Percentiles rank a stretch among this genome's conserved stretches.
phyloP scores from a whole-genome alignment of 2,888 invertebrate species.

The Aphodius sticticus region DNA sequence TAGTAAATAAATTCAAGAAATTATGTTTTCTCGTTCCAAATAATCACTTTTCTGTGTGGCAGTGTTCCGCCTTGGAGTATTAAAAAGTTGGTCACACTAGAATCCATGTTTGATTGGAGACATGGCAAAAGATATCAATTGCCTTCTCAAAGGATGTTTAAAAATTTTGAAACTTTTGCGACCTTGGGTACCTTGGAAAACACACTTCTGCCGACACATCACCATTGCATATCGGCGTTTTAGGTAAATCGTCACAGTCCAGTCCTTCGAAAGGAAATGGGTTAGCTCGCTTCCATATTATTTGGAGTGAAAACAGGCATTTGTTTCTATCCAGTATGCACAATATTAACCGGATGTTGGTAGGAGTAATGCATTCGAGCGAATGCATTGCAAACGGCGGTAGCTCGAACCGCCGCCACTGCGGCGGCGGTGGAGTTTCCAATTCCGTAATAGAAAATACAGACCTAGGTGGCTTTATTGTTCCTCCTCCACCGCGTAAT shows the following conservation, averaged over 20 bases:
- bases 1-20: too few relatives aligned
- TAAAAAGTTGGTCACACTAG: too few relatives aligned
- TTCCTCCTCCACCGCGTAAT: slow-evolving; percentile 19
- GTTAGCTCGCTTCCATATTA: slow-evolving; percentile 30
- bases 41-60: too few relatives aligned
- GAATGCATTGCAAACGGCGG: slow-evolving; percentile 26
- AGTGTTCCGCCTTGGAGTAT: too few relatives aligned
- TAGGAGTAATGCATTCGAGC: slow-evolving; percentile 25
- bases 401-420: background rate
- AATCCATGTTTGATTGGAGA: too few relatives aligned
- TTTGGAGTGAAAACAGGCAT: slow-evolving; percentile 35
- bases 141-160: too few relatives aligned
- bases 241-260: background rate
- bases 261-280: background rate
- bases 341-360: slow-evolving; percentile 31
- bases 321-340: slow-evolving; percentile 29
- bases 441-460: slow-evolving; percentile 36
- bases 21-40: too few relatives aligned
- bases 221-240: background rate
- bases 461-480: slow-evolving; percentile 23
- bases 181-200: too few relatives aligned
- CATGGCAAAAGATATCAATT: too few relatives aligned
- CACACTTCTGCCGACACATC: too few relatives aligned
- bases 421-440: slow-evolving; percentile 29
- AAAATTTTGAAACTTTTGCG: too few relatives aligned